Evolutionary conservation across 2,797 vertebrate species (phyloP).

Genomic region (Pipistrellus pygmaeus): DNA sequence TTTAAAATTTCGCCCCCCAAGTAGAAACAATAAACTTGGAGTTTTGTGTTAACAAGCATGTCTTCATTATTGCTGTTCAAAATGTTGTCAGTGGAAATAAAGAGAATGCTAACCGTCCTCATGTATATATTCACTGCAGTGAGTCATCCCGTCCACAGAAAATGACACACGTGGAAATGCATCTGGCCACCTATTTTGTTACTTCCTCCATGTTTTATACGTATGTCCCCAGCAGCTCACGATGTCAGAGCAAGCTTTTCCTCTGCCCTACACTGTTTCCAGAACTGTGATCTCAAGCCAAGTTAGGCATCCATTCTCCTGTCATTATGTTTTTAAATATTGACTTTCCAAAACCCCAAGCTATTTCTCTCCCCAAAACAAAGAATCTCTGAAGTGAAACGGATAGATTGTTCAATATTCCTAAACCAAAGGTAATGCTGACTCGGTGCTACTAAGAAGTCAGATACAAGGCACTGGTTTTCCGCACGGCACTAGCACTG

Average conservation of each 20-base stretch:
- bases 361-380: not conserved
- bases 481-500: not conserved
- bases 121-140: constrained; percentile 38
- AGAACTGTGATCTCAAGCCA: constrained; percentile 14
- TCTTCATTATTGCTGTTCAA: constrained; percentile 64
- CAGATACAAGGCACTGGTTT: not conserved
- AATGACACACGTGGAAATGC: constrained; percentile 80
- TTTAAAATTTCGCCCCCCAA: constrained; percentile 58
- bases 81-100: constrained; percentile 61
- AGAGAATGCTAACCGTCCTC: constrained; percentile 57
- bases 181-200: constrained; percentile 15
- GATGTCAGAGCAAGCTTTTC: not conserved
- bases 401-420: not conserved
- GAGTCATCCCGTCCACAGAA: constrained; percentile 72
- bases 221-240: not conserved
- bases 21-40: not conserved
- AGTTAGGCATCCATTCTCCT: constrained; percentile 13
- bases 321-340: constrained; percentile 33
- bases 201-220: not conserved
- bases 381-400: not conserved
- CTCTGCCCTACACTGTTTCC: not conserved
- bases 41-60: constrained; percentile 45
- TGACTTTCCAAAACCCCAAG: constrained; percentile 12
- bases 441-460: constrained; percentile 23
- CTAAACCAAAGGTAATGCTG: not conserved